Percentiles rank a stretch among this genome's conserved stretches.
Conservation (phyloP, 1,140 invertebrate genomes). For the Camponotus pennsylvanicus region DNA sequence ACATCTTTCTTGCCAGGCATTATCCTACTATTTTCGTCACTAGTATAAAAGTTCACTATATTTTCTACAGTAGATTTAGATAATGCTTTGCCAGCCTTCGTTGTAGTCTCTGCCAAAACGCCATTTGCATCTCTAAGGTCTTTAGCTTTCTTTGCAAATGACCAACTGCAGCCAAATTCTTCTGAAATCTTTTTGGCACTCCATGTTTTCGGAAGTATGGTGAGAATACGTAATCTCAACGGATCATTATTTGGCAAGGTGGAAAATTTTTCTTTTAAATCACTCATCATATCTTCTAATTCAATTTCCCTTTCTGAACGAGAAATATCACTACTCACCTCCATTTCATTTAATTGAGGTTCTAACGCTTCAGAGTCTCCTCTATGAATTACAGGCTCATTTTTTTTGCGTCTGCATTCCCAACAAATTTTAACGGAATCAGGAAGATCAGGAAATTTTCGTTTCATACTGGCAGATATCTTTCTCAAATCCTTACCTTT, state of each 20-base stretch:
- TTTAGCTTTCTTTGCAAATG: background rate
- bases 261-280: background rate
- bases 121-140: background rate
- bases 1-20: constrained; percentile 18
- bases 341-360: background rate
- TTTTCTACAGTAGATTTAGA: background rate
- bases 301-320: background rate
- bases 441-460: too few species aligned
- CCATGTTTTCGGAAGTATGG: background rate
- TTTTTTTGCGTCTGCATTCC: background rate
- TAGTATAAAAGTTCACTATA: constrained; percentile 3
- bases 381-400: background rate
- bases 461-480: too few species aligned
- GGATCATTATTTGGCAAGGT: background rate
- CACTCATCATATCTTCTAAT: background rate
- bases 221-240: background rate
- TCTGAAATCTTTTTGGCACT: background rate
- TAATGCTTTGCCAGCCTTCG: background rate
- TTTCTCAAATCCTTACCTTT: too few species aligned
- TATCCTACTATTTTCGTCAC: constrained; percentile 6
- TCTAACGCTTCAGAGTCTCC: background rate
- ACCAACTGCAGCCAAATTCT: background rate
- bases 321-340: background rate
- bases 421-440: background rate
- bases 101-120: background rate